Evolutionary conservation across 2,888 invertebrate species (phyloP).

Genomic region (Cremastinae sp.): DNA sequence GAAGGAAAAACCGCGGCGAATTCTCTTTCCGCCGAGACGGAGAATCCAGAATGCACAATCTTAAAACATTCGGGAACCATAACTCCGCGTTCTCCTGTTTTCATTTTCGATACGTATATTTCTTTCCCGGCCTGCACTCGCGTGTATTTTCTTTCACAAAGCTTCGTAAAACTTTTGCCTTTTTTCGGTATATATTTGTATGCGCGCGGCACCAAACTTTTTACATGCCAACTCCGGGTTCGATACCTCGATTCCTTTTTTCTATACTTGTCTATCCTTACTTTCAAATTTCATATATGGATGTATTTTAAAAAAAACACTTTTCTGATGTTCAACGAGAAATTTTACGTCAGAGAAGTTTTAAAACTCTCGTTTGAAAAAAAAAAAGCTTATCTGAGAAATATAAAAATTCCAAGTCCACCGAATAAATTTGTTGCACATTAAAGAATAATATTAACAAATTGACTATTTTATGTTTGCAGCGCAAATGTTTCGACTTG

Average conservation of each 20-base stretch:
- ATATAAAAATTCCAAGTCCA: too few relatives aligned
- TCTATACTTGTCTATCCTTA: slow-evolving; percentile 10
- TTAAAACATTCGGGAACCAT: slow-evolving; percentile 32
- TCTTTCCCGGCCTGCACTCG: not conserved
- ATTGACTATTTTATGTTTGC: too few relatives aligned
- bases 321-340: too few relatives aligned
- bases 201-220: slow-evolving; percentile 60
- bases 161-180: slow-evolving; percentile 52
- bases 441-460: too few relatives aligned
- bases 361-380: too few relatives aligned
- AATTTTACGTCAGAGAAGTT: too few relatives aligned
- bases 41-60: slow-evolving; percentile 23
- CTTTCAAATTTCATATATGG: slow-evolving; percentile 17
- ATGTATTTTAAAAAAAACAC: slow-evolving; percentile 7
- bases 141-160: slow-evolving; percentile 22
- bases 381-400: not conserved
- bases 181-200: slow-evolving; percentile 36
- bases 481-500: too few relatives aligned
- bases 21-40: not conserved
- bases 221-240: slow-evolving; percentile 56
- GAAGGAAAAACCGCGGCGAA: slow-evolving; percentile 10
- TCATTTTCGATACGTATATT: slow-evolving; percentile 42
- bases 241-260: slow-evolving; percentile 27
- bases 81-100: slow-evolving; percentile 39
- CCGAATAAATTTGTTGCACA: too few relatives aligned